These are phyloP conservation scores for Colistium nudipinnis DNA, from an alignment of 2,113 vertebrate genomes.

Conservation along the genomic window DNA sequence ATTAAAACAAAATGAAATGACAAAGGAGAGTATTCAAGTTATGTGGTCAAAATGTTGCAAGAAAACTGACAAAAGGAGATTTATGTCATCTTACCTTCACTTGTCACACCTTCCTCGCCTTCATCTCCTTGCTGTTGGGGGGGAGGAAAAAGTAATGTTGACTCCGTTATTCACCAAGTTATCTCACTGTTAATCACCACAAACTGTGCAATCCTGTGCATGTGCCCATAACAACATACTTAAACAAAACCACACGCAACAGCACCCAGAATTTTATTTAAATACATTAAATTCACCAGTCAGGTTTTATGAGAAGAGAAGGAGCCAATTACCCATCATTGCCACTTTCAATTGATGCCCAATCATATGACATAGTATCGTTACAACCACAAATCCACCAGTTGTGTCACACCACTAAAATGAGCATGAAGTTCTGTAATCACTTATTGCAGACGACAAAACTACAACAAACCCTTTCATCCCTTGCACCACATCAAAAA, in stretches of 20 bases:
- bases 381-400: background rate
- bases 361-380: background rate
- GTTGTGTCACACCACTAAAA: constrained; percentile 34
- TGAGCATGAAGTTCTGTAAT: constrained; percentile 40
- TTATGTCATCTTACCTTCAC: constrained; percentile 86
- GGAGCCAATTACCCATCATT: constrained; percentile 13
- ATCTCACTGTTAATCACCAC: constrained; percentile 19
- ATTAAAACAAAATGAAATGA: background rate
- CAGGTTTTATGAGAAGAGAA: background rate
- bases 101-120: constrained; percentile 95
- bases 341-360: background rate
- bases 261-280: background rate
- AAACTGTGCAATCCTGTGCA: constrained; percentile 7
- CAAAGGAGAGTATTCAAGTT: background rate
- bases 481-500: background rate
- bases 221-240: background rate
- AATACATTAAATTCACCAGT: background rate
- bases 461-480: background rate
- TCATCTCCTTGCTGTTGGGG: constrained; percentile 89
- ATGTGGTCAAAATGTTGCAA: background rate
- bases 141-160: constrained; percentile 11
- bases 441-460: background rate
- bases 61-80: background rate
- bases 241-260: background rate
- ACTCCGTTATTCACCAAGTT: background rate